Base-by-base conservation (phyloP, 1,140 invertebrate species). In the Aphaenogaster ashmeadi region DNA sequence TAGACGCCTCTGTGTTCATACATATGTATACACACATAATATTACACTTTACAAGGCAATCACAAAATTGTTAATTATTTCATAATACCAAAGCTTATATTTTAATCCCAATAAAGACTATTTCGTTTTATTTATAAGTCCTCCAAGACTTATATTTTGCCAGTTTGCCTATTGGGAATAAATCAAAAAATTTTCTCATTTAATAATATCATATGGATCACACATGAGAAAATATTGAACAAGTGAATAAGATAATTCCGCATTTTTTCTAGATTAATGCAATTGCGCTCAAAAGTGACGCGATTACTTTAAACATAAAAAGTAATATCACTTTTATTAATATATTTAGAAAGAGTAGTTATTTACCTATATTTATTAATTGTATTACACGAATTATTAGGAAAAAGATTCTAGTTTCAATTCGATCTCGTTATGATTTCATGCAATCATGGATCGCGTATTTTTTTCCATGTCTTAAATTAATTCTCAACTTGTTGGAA, bases 151-250 rank as follows among this genome's bases (percentile, higher is more conserved):
- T 80, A 96, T 86, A 52, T 95, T 89, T 33, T 95, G 93, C 95
- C 95, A 96, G 80, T 95, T 95, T 67, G 95, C 95, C 95, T 95
- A 85, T 80, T 71, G 89, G 88, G 69, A 83, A 90, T 86, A 85
- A 80, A 84, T 60, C 2, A 7, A 62, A 60, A 62, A 80, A 33
- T 77, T 58, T 44, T 38, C 18, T n/a, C 8, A 64, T 38, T 33
- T n/a, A 21, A 56, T 11, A 62, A 62, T 56, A 54, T 64, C n/a
- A 50, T 62, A 1, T 47, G 6, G 38, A 13, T 66, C 44, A 27
- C 27, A 27, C 27, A 52, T 47, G 9, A 60, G 27, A 8, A 47
- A 47, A 44, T 44, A 77, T 60, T 21, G 18, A 11, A 66, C 47
- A 27, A 27, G 27, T 1, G 2, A 44, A 33, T 13, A 36, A 50